Base-by-base conservation (phyloP, 2,113 vertebrate genomes). In the Macaca mulatta region DNA sequence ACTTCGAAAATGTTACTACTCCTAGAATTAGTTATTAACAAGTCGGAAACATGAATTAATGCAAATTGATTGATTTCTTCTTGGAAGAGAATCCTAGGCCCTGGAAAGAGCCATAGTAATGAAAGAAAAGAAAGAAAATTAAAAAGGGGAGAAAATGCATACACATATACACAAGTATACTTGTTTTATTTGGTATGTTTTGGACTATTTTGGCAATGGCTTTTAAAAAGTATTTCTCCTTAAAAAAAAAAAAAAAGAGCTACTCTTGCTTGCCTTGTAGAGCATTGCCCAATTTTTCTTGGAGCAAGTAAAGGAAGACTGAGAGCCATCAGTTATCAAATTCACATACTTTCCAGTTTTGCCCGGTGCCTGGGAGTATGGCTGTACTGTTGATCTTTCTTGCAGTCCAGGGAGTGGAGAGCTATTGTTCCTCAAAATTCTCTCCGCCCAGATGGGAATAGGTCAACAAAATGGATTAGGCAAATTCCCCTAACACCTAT, bases 271-370 rank as follows among this genome's bases (percentile, higher is more conserved):
- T 96, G 57, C 10, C 57, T 94, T 13, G 38, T n/a, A 61, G 35
- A 91, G 81, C 30, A 14, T 74, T 86, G 18, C 8, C n/a, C 13
- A 67, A 2, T 27, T 11, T 78, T 64, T 89, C 27, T 81, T 55
- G 93, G n/a, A 89, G 16, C 16, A 50, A 69, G 27, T 45, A 90
- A 90, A 93, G 20, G 40, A 93, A 82, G 7, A 90, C 77, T 6
- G 45, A 75, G 48, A 94, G 40, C 59, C 12, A 32, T 52, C 70
- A 90, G 61, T 86, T 32, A 82, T 17, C 57, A 92, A 92, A 96
- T 74, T 83, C 72, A 97, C 95, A 82, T 93, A 43, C 94, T 97
- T 96, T 5, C 80, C 43, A 45, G 67, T 50, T 93, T 93, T 90
- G 50, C n/a, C 2, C 2, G 0, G 7, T 80, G 69, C 30, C 13